Percentiles rank a stretch among this genome's conserved stretches.
phyloP scores from a whole-genome alignment of 2,113 vertebrate species.

The Tichodroma muraria region DNA sequence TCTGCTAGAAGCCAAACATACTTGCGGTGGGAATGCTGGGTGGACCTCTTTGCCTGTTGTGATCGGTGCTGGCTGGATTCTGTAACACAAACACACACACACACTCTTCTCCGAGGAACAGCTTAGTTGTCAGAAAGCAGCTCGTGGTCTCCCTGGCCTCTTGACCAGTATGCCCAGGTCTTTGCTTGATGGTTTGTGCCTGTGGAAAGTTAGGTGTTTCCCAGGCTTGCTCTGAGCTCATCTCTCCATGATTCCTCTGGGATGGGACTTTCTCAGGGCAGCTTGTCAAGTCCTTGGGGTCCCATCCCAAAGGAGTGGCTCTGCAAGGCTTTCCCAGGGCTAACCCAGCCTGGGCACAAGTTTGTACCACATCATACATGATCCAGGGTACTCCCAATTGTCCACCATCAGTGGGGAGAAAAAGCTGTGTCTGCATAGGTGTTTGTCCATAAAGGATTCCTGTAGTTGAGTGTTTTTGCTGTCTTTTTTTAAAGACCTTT shows the following conservation, averaged over 20 bases:
- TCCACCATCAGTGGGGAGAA: not conserved
- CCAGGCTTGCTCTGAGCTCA: not conserved
- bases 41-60: not conserved
- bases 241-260: not conserved
- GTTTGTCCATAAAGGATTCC: not conserved
- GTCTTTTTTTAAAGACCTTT: not conserved
- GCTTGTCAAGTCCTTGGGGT: accelerated
- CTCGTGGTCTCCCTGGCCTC: not conserved
- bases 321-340: not conserved
- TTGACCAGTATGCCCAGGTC: not conserved
- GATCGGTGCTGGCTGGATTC: not conserved
- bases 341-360: not conserved
- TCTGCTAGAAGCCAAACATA: not conserved
- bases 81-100: not conserved
- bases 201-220: not conserved
- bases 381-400: not conserved
- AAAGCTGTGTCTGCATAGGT: not conserved
- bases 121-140: not conserved
- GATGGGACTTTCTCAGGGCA: not conserved
- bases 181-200: not conserved
- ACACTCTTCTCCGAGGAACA: not conserved
- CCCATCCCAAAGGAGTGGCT: not conserved
- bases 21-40: not conserved
- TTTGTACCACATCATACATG: accelerated
- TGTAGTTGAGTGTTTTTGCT: not conserved